These are phyloP conservation scores for Diploptera punctata DNA, from an alignment of 2,888 invertebrate genomes.

Conservation along the genomic window DNA sequence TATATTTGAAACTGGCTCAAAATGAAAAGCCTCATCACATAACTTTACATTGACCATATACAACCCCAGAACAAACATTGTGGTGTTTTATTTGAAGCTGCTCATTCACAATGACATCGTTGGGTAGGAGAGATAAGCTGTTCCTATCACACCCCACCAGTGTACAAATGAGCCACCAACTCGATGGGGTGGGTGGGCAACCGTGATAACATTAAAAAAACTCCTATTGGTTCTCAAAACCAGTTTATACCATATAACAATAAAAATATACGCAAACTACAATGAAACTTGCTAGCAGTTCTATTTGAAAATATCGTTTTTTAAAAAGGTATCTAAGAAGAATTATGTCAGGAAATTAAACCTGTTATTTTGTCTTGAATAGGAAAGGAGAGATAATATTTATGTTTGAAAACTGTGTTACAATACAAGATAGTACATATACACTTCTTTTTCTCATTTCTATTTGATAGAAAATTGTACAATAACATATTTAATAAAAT, in stretches of 20 bases:
- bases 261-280: not conserved
- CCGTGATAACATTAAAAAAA: not conserved
- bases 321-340: not conserved
- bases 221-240: not conserved
- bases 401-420: too few species aligned
- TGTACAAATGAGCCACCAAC: not conserved
- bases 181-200: not conserved
- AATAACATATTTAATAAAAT: too few species aligned
- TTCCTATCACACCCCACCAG: not conserved
- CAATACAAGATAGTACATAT: too few species aligned
- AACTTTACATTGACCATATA: slow-evolving; percentile 10
- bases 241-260: not conserved
- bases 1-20: not conserved
- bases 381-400: too few species aligned
- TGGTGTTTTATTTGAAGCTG: slow-evolving; percentile 7
- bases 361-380: too few species aligned
- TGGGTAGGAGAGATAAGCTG: slow-evolving; percentile 4
- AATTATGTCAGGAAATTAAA: not conserved
- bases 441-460: too few species aligned
- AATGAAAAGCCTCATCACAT: slow-evolving; percentile 8
- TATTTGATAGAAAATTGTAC: too few species aligned
- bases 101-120: not conserved
- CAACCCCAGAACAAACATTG: slow-evolving; percentile 3
- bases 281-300: not conserved
- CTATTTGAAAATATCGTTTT: not conserved